Percentiles rank a stretch among this genome's conserved stretches.
Conservation (phyloP, 2,113 vertebrate genomes). For the Oceanodroma tethys region DNA sequence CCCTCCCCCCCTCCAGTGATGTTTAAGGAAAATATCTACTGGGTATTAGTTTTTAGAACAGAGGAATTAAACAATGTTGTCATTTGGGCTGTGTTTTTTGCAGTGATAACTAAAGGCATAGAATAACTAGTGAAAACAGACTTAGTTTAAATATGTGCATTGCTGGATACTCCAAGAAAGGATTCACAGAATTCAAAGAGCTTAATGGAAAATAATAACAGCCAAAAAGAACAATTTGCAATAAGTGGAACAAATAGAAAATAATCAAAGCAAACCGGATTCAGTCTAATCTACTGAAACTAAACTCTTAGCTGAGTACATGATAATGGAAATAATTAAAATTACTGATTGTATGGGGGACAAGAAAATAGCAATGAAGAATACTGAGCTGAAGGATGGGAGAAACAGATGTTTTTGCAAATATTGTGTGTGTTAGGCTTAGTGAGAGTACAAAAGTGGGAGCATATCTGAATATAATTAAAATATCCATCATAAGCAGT, state of each 20-base stretch:
- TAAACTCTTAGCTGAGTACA: slow-evolving; percentile 37
- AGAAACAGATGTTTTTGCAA: slow-evolving; percentile 48
- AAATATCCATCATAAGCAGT: background rate
- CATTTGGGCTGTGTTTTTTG: background rate
- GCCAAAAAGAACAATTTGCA: slow-evolving; percentile 31
- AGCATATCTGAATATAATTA: slow-evolving; percentile 34
- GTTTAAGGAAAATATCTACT: background rate
- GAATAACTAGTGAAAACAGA: slow-evolving; percentile 10
- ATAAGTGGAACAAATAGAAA: slow-evolving; percentile 41
- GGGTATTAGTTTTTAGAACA: background rate
- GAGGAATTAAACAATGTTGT: background rate
- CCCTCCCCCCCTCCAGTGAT: fast-evolving
- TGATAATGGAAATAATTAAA: slow-evolving; percentile 62
- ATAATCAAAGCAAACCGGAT: slow-evolving; percentile 44
- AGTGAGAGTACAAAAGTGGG: background rate
- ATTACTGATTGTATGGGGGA: slow-evolving; percentile 5
- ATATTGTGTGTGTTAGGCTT: background rate
- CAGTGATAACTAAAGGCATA: background rate
- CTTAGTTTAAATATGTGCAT: background rate
- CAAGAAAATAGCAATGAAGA: slow-evolving; percentile 17
- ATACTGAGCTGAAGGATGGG: background rate
- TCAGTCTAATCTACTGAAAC: slow-evolving; percentile 44
- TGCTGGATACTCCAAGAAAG: background rate
- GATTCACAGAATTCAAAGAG: slow-evolving; percentile 27
- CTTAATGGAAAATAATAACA: slow-evolving; percentile 53